Evolutionary conservation across 30 jellyfish, hydroid and myxozoan species (phyloP), one percentile per base, ranked within the genome.

Genomic region (Chironex yamaguchii): DNA sequence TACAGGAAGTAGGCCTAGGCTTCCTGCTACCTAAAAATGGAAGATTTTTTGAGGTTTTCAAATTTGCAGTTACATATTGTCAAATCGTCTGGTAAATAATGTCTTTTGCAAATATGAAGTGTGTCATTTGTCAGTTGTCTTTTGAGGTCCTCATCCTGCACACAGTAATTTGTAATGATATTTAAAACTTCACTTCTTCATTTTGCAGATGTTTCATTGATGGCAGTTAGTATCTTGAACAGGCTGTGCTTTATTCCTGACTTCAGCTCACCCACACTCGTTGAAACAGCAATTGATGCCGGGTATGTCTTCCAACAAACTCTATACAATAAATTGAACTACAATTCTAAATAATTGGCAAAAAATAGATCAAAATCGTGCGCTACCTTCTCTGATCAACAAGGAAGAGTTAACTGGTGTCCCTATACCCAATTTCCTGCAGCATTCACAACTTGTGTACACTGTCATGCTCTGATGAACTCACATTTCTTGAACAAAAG

Each of bases 401-500:
- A 21, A 62, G 20, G n/a, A n/a, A n/a, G n/a, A n/a, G n/a, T n/a
- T n/a, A n/a, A n/a, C n/a, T n/a, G n/a, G n/a, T n/a, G n/a, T n/a
- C n/a, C n/a, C n/a, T n/a, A n/a, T n/a, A n/a, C n/a, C n/a, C n/a
- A n/a, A 1, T 3, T 1, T 12, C 12, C 74, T 23, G 74, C 53
- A 26, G 2, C 2, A 24, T 21, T 34, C 21, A n/a, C 34, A 0
- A 13, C 1, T 21, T 27, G 62, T 67, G 81, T n/a, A n/a, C 81
- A 67, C 28, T 67, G 81, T 2, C 81, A 33, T 62, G 81, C 82
- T 29, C 29, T 34, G 82, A 4, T 68, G 74, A 68, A 68, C 82
- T 29, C 63, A 34, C 82, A 29, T 29, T 68, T 68, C 74, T 17
- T 34, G 31, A 68, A 68, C 82, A 68, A 68, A 29, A 34, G 64